Evolutionary conservation across 2,797 vertebrate genomes (phyloP), one percentile per base, ranked within the genome.

Genomic region (Sebastes melanostomus): DNA sequence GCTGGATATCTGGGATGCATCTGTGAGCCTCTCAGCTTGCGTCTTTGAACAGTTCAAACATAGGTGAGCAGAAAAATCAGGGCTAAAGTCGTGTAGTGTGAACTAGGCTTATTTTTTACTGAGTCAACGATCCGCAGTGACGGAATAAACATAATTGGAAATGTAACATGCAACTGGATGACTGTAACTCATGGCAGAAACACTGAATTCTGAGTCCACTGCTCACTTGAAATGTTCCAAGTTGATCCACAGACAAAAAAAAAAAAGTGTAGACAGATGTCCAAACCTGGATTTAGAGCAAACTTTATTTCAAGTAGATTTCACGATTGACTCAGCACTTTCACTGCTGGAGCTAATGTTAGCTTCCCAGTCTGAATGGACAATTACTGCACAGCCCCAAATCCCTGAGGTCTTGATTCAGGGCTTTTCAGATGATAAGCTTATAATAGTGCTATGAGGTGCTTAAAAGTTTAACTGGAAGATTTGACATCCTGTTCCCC

Each of bases 401-500:
- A 72, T 62, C 75, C 38, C 75, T 7, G n/a, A 34, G 16, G 52
- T 69, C 61, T 71, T 7, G 4, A 71, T 75, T 70, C 54, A 27
- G 60, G 56, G 60, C 54, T 66, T 78, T 61, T 52, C 61, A 38
- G 42, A 59, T 25, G 58, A 52, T 61, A 34, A 72, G 56, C 69
- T 74, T 75, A 27, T 25, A 36, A 66, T 16, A 62, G 54, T 6
- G 22, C n/a, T 30, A 34, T 25, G 66, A 18, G 25, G 71, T 27
- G 34, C 62, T 75, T 75, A 50, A 70, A 36, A 60, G 66, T 54
- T 77, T 42, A 82, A 62, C 69, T 22, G 34, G 62, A 55, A 46
- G 60, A 46, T 27, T 55, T 2, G 1, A 20, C 42, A 4, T 75
- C 52, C 27, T 70, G 34, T 70, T 54, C 62, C 12, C 12, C 56